Conservation (phyloP, 2,888 invertebrate genomes). For the Pristionchus exspectatus region DNA sequence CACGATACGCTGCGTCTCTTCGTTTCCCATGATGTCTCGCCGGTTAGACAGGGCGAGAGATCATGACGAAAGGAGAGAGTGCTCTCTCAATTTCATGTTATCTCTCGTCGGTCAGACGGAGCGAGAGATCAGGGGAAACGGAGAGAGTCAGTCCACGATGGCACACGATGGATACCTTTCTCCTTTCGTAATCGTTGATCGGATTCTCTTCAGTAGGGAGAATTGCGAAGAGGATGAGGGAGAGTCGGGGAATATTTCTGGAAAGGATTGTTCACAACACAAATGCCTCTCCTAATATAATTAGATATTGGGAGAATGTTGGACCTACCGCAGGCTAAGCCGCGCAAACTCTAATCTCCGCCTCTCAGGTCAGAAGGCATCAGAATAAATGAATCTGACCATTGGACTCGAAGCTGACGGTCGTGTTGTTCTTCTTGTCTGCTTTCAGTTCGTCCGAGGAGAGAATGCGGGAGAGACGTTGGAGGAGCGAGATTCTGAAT, state of each 20-base stretch:
- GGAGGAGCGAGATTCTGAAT: constrained; percentile 41
- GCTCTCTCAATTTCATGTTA: too few relatives aligned
- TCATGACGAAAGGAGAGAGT: too few relatives aligned
- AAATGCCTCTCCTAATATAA: too few relatives aligned
- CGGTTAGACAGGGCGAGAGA: too few relatives aligned
- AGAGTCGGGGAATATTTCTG: constrained; percentile 42
- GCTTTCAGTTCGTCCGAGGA: constrained; percentile 28
- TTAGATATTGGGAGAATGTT: too few relatives aligned
- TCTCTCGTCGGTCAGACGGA: too few relatives aligned
- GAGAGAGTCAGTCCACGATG: background rate
- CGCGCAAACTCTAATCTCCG: background rate
- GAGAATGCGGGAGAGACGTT: constrained; percentile 40
- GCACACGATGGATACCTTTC: constrained; percentile 31
- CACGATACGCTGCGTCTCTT: too few relatives aligned
- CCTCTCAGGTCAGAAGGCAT: background rate
- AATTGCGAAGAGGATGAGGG: constrained; percentile 30
- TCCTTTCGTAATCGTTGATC: constrained; percentile 34
- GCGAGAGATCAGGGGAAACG: too few relatives aligned
- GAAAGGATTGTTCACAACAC: too few relatives aligned
- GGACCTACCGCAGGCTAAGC: too few relatives aligned
- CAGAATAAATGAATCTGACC: background rate
- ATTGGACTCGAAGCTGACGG: constrained; percentile 30
- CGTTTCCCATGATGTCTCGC: too few relatives aligned
- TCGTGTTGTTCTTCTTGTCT: constrained; percentile 35
- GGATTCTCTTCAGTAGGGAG: constrained; percentile 41